Evolutionary conservation across 2,113 vertebrate species (phyloP), one percentile per base, ranked within the genome.

Genomic region (Lynx canadensis): DNA sequence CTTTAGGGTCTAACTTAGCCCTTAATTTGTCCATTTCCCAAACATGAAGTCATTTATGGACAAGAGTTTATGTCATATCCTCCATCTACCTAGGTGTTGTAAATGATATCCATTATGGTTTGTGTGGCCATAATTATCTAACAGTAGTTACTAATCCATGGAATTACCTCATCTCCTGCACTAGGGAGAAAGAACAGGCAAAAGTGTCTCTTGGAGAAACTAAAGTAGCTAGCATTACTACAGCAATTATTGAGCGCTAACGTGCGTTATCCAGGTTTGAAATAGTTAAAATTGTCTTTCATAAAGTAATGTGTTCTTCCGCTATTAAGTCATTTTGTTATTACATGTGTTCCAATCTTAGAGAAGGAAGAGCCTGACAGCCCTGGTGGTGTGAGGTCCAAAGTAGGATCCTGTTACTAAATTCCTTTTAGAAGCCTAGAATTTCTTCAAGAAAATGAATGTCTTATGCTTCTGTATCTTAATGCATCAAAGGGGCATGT

Each of bases 201-300:
- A 94, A 96, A 92, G 33, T 81, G 78, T 3, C n/a, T 96, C 29
- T 71, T 91, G 69, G 81, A 38, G 57, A 81, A 95, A 69, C 33
- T 11, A 55, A 89, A 97, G 82, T 84, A 98, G 36, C n/a, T 7
- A 65, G 48, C 15, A 85, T 91, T 96, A 92, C 11, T 50, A 29
- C 83, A 94, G 96, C 97, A 98, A 95, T 21, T 94, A 96, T 83
- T 97, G 93, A 80, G 57, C 92, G 36, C 82, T 87, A 87, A 66
- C 83, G 55, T 33, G 91, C 89, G 82, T 7, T 85, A 89, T 50
- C 89, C 69, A 94, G 96, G 96, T 71, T 89, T 94, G 79, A 98
- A 98, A 98, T 94, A 97, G 97, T 98, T 98, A 98, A 98, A 97
- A 69, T 38, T 97, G 50, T 83, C 97, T 98, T 98, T 98, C 79